A percentile compares a stretch with the other conserved stretches of the same genome.
These are phyloP conservation scores for Drosophila busckii DNA, from an alignment of 1,140 invertebrate species.

Conservation along the genomic window DNA sequence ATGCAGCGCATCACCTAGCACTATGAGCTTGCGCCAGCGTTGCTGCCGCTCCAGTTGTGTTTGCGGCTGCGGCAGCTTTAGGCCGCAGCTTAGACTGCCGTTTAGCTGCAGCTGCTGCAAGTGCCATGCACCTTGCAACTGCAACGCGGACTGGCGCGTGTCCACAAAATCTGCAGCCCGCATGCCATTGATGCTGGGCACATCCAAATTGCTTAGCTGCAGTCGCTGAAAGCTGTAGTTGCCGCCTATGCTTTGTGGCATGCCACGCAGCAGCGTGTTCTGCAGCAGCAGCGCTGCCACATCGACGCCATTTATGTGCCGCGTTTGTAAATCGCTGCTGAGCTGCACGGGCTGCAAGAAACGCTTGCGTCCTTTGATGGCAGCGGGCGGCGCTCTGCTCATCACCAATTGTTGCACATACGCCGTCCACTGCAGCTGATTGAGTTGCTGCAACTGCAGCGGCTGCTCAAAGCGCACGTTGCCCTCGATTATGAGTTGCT, in stretches of 20 bases:
- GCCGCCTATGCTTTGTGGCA: slow-evolving; percentile 52
- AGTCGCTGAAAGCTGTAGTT: slow-evolving; percentile 43
- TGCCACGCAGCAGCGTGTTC: slow-evolving; percentile 54
- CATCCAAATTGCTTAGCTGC: slow-evolving; percentile 49
- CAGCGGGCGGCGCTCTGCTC: slow-evolving; percentile 24
- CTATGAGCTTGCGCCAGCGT: slow-evolving; percentile 43
- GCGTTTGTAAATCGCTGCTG: slow-evolving; percentile 32
- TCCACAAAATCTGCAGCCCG: slow-evolving; percentile 38
- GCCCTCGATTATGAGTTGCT: slow-evolving; percentile 63
- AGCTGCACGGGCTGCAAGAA: slow-evolving; percentile 40
- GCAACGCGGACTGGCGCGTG: slow-evolving; percentile 2
- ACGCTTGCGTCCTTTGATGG: slow-evolving; percentile 34
- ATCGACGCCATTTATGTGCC: slow-evolving; percentile 32
- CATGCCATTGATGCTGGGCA: slow-evolving; percentile 41
- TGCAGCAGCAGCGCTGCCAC: slow-evolving; percentile 49
- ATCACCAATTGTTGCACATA: slow-evolving; percentile 37
- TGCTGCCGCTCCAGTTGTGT: slow-evolving; percentile 24
- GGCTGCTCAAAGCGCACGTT: slow-evolving; percentile 50
- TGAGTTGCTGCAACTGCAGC: slow-evolving; percentile 41
- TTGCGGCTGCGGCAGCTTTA: neutral
- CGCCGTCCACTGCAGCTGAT: slow-evolving; percentile 40
- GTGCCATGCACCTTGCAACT: slow-evolving; percentile 36
- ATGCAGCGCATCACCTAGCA: slow-evolving; percentile 46
- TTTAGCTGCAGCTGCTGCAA: slow-evolving; percentile 33
- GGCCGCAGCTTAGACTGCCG: slow-evolving; percentile 34